These are phyloP conservation scores for Caenorhabditis becei DNA, from an alignment of 2,888 invertebrate species.

Conservation along the genomic window DNA sequence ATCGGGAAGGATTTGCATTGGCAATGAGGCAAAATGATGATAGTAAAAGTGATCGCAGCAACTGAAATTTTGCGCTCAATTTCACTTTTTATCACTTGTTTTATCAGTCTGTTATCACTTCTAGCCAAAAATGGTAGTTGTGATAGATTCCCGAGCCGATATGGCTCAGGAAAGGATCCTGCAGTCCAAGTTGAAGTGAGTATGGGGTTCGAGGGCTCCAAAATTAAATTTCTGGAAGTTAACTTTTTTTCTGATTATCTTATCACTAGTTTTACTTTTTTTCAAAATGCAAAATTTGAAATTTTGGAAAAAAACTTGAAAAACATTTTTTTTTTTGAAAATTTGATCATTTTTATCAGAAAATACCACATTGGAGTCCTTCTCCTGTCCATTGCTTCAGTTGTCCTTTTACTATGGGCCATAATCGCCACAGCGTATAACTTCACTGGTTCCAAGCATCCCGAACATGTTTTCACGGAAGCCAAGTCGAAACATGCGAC, in stretches of 20 bases:
- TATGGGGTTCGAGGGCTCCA: too few species aligned
- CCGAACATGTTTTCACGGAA: slow-evolving; percentile 29
- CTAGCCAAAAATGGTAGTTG: slow-evolving; percentile 41
- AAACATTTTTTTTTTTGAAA: too few species aligned
- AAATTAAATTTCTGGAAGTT: too few species aligned
- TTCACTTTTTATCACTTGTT: neutral
- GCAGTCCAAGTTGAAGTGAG: slow-evolving; percentile 52
- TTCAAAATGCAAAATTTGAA: too few species aligned
- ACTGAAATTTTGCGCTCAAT: neutral
- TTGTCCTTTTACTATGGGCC: slow-evolving; percentile 57
- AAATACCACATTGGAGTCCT: slow-evolving; percentile 55
- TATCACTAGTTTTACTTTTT: too few species aligned
- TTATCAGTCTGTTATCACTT: neutral
- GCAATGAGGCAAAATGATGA: too few species aligned
- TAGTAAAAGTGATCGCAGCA: neutral
- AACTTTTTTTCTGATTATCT: too few species aligned
- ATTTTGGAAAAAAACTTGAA: too few species aligned
- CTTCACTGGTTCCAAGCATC: slow-evolving; percentile 25
- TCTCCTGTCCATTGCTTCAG: slow-evolving; percentile 23
- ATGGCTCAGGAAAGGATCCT: slow-evolving; percentile 55
- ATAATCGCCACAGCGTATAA: slow-evolving; percentile 45
- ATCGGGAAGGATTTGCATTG: too few species aligned
- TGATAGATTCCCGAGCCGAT: slow-evolving; percentile 59
- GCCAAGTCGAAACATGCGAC: slow-evolving; percentile 24
- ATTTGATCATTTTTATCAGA: slow-evolving; percentile 22